A percentile compares a stretch with the other conserved stretches of the same genome.
Evolutionary conservation across 1,140 invertebrate genomes (phyloP).

Genomic region (Venturia canescens): DNA sequence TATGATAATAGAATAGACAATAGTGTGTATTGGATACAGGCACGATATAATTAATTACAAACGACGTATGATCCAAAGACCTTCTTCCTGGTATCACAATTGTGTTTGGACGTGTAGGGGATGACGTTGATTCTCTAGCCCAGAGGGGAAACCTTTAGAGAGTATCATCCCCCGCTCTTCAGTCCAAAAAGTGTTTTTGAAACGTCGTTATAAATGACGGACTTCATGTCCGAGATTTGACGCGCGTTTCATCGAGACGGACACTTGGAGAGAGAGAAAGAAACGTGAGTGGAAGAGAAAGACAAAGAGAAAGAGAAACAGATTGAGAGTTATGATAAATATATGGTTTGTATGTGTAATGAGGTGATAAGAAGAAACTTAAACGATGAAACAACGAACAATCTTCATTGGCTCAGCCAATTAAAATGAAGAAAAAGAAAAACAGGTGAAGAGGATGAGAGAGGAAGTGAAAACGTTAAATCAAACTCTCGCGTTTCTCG

Average conservation of each 20-base stretch:
- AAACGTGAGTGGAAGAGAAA: conserved; percentile 15
- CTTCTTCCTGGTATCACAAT: conserved; percentile 70
- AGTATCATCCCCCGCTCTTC: conserved; percentile 17
- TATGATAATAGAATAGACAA: conserved; percentile 62
- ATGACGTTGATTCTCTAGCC: neutral
- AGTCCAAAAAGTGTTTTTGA: conserved; percentile 27
- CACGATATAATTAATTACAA: conserved; percentile 74
- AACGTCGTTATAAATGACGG: conserved; percentile 58
- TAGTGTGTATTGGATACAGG: conserved; percentile 72
- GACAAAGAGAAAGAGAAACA: conserved; percentile 11
- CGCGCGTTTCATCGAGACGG: conserved; percentile 22
- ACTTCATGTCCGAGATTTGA: conserved; percentile 65
- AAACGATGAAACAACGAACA: conserved; percentile 57
- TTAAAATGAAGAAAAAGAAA: conserved; percentile 36
- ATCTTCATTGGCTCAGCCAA: conserved; percentile 67
- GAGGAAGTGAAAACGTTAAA: conserved; percentile 31
- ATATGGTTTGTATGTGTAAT: conserved; percentile 2
- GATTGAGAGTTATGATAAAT: neutral
- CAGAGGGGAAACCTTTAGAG: too few species aligned
- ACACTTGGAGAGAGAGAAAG: conserved; percentile 42
- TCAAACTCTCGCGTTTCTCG: conserved; percentile 58
- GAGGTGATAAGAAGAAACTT: conserved; percentile 20
- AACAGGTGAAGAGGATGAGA: conserved; percentile 22
- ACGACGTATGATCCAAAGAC: conserved; percentile 69
- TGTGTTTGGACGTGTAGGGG: conserved; percentile 57